Percentiles rank a stretch among this genome's conserved stretches.
These are phyloP conservation scores for Burhinus oedicnemus DNA, from an alignment of 2,113 vertebrate species.

Conservation along the genomic window DNA sequence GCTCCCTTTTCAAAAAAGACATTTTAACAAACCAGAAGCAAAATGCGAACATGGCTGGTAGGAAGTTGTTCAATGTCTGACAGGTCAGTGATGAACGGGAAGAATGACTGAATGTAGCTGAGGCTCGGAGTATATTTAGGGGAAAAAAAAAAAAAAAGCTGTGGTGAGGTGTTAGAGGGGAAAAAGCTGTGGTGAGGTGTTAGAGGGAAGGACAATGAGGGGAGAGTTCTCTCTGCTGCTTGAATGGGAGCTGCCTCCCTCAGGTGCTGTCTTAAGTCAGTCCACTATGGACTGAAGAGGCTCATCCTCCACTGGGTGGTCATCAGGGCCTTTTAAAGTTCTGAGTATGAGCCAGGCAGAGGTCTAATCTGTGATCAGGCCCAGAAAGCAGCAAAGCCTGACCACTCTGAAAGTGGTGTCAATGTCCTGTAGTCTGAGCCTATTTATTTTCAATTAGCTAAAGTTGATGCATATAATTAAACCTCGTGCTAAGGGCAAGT, in stretches of 20 bases:
- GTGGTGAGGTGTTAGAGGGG: not conserved
- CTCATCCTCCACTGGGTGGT: not conserved
- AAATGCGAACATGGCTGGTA: fast-evolving
- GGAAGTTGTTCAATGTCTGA: not conserved
- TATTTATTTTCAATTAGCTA: fast-evolving
- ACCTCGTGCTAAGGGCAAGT: not conserved
- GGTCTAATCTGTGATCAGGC: no score
- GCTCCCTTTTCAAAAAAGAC: not conserved
- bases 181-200: not conserved
- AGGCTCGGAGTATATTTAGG: no score
- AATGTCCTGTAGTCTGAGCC: not conserved
- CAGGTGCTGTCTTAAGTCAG: fast-evolving
- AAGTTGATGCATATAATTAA: not conserved
- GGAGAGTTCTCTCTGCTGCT: not conserved
- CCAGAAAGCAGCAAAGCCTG: not conserved
- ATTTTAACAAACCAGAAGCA: not conserved
- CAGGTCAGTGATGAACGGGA: not conserved
- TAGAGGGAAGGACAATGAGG: fast-evolving
- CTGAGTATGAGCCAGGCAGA: not conserved
- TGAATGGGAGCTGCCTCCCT: not conserved
- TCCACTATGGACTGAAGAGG: not conserved
- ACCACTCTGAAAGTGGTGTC: fast-evolving
- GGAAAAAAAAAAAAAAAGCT: not conserved
- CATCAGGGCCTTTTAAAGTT: not conserved
- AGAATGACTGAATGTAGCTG: not conserved